Base-by-base conservation (phyloP, 1,140 invertebrate genomes). In the Parapsyche elsis region DNA sequence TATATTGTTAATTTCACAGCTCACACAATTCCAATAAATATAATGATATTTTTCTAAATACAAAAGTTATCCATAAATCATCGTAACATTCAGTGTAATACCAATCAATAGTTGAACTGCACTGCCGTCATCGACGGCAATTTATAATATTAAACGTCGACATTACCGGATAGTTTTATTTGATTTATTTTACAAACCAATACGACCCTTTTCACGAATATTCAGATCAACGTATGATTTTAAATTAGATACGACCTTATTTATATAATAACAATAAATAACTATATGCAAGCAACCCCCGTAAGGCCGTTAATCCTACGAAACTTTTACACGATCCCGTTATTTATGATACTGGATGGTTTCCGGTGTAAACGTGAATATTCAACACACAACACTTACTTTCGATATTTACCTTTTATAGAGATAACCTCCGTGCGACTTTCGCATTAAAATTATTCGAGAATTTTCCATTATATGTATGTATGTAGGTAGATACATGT, bases 311-410 rank as follows among this genome's bases (percentile, higher is more conserved):
- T 67, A 67, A 67, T 67, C 64, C 64, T 12, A 19, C 64, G 64
- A 67, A 67, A 67, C 23, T 67, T 67, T 67, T 67, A 67, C 64
- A 23, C 64, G 64, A 67, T 67, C 64, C 64, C 24, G 64, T 67
- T 67, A 67, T 67, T 67, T 67, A 67, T 24, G 64, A 67, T 67
- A 67, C 24, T 67, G 14, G 64, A 9, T 26, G 23, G 64, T 67
- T 67, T 67, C 24, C 64, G 30, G 30, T n/a, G n/a, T 38, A 38
- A 38, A 38, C 30, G 2, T 38, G 30, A 38, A 38, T 38, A 38
- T 38, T 38, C 7, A 38, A 38, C 30, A 38, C 30, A 38, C 1
- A 38, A 38, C 30, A 4, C 30, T 7, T n/a, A n/a, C 30, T 38
- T 4, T 38, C 30, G 2, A 38, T 38, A 38, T 38, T 7, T 1